Evolutionary conservation across 2,113 vertebrate species (phyloP), one percentile per base, ranked within the genome.

Genomic region (Oriolus oriolus): DNA sequence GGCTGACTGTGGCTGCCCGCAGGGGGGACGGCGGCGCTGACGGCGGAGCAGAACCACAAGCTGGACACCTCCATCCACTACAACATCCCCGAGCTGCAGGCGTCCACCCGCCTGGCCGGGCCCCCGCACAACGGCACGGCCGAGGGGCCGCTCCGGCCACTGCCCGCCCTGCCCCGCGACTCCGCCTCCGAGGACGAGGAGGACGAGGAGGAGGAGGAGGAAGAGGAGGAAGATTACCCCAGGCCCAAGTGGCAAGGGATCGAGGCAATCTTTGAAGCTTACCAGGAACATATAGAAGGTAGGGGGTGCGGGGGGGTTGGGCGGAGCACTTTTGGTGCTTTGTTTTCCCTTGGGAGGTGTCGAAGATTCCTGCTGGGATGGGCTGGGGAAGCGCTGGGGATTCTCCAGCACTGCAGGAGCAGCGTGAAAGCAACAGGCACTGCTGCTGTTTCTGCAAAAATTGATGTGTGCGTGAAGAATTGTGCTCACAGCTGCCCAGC

Each of bases 201-300:
- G 1, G 98, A 99, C 4, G 98, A 98, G 10, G 98, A 98, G 0
- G 98, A 98, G 0, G 97, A 98, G 1, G 98, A 97, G 1, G 98
- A 98, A 0, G 98, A 98, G 0, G 97, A 98, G 1, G 98, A 98
- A 2, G 98, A 98, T 18, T 97, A 94, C 90, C 98, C 98, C 64
- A 94, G 97, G 85, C 98, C 97, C 93, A 98, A 98, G 95, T 99
- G 99, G 99, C 99, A 99, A 93, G 99, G 99, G 91, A 99, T 99
- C 39, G 99, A 99, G 98, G 99, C 99, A 41, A 98, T 99, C 95
- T 99, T 99, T 96, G 99, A 99, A 98, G 99, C 99, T 78, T 99
- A 99, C 98, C 99, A 99, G 98, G 99, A 99, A 93, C 99, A 99
- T 56, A 98, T 99, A 93, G 99, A 99, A 98, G 99, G 99, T 99